Evolutionary conservation across 2,113 vertebrate genomes (phyloP), one percentile per base, ranked within the genome.

Genomic region (Hiodon alosoides): DNA sequence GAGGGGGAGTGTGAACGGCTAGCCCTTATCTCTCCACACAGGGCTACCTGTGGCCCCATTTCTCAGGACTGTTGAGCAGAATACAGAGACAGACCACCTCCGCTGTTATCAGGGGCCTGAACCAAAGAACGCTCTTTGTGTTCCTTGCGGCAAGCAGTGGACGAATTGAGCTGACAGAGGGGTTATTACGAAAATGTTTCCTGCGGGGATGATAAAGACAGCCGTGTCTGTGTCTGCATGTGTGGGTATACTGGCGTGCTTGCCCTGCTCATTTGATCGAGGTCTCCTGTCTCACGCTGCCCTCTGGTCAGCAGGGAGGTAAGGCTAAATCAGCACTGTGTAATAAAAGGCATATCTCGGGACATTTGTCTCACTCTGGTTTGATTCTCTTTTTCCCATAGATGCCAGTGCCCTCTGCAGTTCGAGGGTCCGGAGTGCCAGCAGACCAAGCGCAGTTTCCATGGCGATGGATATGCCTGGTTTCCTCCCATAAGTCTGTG

Each of bases 401-500:
- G 94, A 87, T 96, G 94, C 85, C 92, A 91, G 67, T 97, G 94
- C 82, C 89, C 91, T 3, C 78, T 91, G 77, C 92, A 91, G 9
- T 95, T 93, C 57, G 91, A 94, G 16, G 95, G 94, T 70, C 91
- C 94, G 6, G 91, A 94, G 71, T 95, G 95, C 89, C 94, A 96
- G 86, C 94, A 94, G 86, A 95, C 93, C 77, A 94, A 93, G 80
- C 93, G 90, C 86, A 93, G 93, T 91, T 96, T 95, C 92, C 92
- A 91, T 78, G 92, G 93, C 80, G 90, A 94, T 81, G 94, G 95
- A 83, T 95, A 94, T 84, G 92, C 94, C 69, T 95, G 93, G 93
- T 95, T 96, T 87, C 93, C 77, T 77, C 94, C 94, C 82, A 87
- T 95, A 85, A 91, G 85, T 80, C 93, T 91, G 50, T 95, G 95